Base-by-base conservation (phyloP, 2,888 invertebrate species). In the Neocrepidodera transversa region DNA sequence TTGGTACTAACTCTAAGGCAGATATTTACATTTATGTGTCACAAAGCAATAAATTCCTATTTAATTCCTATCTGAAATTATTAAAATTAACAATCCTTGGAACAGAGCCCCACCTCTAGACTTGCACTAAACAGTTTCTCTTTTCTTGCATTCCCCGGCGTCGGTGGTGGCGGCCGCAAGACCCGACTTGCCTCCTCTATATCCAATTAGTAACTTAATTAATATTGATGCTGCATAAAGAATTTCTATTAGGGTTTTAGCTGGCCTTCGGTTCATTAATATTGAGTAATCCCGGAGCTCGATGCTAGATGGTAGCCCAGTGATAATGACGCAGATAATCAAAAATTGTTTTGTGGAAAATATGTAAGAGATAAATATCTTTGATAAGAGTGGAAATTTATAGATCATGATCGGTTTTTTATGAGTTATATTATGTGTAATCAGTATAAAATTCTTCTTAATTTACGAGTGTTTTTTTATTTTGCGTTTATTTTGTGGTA, bases 191-290 rank as follows among this genome's bases (percentile, higher is more conserved):
- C 68, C 71, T 71, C 69, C 68, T 72, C 70, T 69, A 68, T 67
- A 70, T 73, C 69, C 73, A 71, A 73, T 73, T 73, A 72, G 71
- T 65, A 68, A 71, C 70, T 73, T 73, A 73, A 73, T 73, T 73
- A 73, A 72, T 73, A 73, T 72, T 70, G 71, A 71, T 70, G 71
- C 70, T 59, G 53, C 58, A 47, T 62, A 63, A 68, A 69, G 68
- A 67, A 68, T 65, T 67, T 64, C 61, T 60, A 58, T 58, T 48
- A 26, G 58, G 51, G 54, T 35, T 43, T 54, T 14, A 40, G 38
- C 45, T 40, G 43, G 51, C 48, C 23, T 49, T 52, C 35, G 53
- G 38, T 50, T 61, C 50, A 48, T 43, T 53, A 38, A 48, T 58
- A 47, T 58, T 48, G 47, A 35, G 58, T 47, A 47, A 51, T 51